Evolutionary conservation across 2,113 vertebrate genomes (phyloP).

Genomic region (Gambusia affinis): DNA sequence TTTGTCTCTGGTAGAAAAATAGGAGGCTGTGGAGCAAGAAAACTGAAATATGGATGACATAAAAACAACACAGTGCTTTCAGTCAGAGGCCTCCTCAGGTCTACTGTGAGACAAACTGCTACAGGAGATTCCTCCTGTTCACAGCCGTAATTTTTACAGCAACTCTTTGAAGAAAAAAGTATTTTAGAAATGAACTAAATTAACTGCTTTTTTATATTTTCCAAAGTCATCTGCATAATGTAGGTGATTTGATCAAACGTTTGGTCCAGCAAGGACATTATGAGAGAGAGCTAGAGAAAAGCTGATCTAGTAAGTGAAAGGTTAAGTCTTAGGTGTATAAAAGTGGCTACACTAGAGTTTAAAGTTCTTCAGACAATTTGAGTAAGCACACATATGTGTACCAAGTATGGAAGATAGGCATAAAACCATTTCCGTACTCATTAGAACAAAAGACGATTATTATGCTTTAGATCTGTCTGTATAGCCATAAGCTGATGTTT

Average conservation of each 20-base stretch:
- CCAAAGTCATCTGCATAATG: not conserved
- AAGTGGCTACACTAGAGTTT: not conserved
- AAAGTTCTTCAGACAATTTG: not conserved
- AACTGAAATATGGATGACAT: too few species aligned
- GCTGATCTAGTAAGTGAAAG: not conserved
- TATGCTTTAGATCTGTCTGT: conserved; percentile 3
- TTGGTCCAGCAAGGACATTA: not conserved
- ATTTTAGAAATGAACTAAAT: too few species aligned
- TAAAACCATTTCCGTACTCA: not conserved
- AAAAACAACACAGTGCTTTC: too few species aligned
- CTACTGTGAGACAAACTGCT: too few species aligned
- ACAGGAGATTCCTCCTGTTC: too few species aligned
- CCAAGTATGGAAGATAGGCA: not conserved
- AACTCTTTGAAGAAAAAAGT: too few species aligned
- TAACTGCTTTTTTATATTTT: not conserved
- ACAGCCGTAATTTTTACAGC: too few species aligned
- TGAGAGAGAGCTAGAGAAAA: not conserved
- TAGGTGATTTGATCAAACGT: not conserved
- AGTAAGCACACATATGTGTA: not conserved
- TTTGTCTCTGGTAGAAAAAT: too few species aligned
- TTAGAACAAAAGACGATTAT: conserved; percentile 2
- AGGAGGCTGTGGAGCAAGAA: too few species aligned
- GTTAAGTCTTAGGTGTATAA: not conserved
- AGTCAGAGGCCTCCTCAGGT: too few species aligned
- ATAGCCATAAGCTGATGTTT: conserved; percentile 20